Evolutionary conservation across 2,113 vertebrate genomes (phyloP).

Genomic region (Podarcis raffonei): DNA sequence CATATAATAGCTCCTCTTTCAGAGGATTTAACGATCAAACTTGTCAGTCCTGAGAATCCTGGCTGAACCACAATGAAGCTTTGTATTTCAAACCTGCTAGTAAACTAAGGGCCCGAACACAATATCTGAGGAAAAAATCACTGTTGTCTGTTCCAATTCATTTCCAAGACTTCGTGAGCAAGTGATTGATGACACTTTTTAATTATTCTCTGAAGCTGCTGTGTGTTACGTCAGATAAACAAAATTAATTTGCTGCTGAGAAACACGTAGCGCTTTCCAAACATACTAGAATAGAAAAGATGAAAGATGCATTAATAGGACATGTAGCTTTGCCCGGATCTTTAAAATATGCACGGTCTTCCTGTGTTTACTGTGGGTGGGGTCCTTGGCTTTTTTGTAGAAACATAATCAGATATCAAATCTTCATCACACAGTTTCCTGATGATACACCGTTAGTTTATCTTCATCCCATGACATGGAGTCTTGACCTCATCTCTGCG

Average conservation of each 20-base stretch:
- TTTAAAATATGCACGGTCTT: not conserved
- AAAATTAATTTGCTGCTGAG: conserved; percentile 41
- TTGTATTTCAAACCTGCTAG: not conserved
- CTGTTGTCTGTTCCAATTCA: conserved; percentile 24
- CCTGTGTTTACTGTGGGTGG: not conserved
- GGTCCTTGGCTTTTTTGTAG: not conserved
- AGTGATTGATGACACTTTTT: conserved; percentile 20
- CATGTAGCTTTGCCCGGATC: not conserved
- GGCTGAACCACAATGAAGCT: conserved; percentile 38
- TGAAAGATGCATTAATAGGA: conserved; percentile 34
- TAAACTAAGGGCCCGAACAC: conserved; percentile 12
- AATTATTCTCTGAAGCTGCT: conserved; percentile 44
- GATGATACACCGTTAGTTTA: not conserved
- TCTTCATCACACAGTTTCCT: not conserved
- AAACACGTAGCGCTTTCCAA: conserved; percentile 24
- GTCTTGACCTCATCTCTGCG: not conserved
- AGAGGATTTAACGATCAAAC: not conserved
- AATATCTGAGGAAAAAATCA: conserved; percentile 47
- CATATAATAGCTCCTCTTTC: not conserved
- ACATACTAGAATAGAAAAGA: conserved; percentile 21
- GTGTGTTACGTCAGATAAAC: conserved; percentile 19
- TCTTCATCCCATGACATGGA: not conserved
- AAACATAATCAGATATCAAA: not conserved
- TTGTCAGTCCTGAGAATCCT: not conserved
- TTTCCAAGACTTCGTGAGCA: conserved; percentile 15